Conservation (phyloP, 2,888 invertebrate species). For the Archips xylosteana region DNA sequence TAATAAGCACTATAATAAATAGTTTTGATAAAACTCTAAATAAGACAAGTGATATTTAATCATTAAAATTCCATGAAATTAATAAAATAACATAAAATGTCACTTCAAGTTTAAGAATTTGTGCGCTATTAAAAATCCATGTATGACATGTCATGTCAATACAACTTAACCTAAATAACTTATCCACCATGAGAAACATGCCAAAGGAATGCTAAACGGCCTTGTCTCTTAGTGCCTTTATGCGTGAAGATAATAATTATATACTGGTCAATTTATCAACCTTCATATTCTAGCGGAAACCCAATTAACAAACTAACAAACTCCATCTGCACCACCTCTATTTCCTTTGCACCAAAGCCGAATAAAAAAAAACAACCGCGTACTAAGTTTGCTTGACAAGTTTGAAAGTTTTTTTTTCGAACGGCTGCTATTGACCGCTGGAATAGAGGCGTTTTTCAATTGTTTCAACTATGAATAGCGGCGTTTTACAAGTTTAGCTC, state of each 20-base stretch:
- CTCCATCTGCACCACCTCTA: neutral
- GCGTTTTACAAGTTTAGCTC: constrained; percentile 10
- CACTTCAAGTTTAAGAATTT: neutral
- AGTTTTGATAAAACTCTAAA: too few species aligned
- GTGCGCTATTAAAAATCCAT: constrained; percentile 1
- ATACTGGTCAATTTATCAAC: constrained; percentile 18
- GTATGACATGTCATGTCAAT: constrained; percentile 4
- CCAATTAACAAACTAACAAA: neutral
- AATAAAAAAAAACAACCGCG: neutral
- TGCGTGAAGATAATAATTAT: constrained; percentile 17
- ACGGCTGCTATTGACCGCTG: constrained; percentile 13
- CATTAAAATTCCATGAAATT: neutral
- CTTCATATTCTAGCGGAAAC: constrained; percentile 17
- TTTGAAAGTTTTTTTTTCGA: constrained; percentile 22
- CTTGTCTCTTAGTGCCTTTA: constrained; percentile 13
- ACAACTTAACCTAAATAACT: constrained; percentile 21
- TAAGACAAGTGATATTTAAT: too few species aligned
- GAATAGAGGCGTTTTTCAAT: constrained; percentile 32
- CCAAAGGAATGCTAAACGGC: constrained; percentile 14
- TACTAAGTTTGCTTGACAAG: neutral
- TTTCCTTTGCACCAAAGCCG: neutral
- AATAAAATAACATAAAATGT: neutral
- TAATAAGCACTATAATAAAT: too few species aligned
- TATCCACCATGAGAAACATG: constrained; percentile 10
- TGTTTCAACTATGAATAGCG: constrained; percentile 28